Evolutionary conservation across 2,888 invertebrate species (phyloP).

Genomic region (Stenurella melanura): DNA sequence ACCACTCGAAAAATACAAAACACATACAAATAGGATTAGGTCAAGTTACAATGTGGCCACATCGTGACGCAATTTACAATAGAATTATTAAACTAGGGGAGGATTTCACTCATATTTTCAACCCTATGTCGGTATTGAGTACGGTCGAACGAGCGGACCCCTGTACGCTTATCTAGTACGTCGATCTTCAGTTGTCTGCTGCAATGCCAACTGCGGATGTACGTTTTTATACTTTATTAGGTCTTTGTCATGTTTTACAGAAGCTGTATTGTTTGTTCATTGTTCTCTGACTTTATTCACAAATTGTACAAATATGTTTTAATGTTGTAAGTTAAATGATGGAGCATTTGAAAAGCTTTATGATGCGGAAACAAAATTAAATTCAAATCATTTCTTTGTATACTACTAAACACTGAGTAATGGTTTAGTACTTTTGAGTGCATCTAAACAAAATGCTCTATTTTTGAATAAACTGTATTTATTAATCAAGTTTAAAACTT

Average conservation of each 20-base stretch:
- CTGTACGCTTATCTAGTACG: constrained; percentile 49
- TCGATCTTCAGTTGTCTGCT: constrained; percentile 54
- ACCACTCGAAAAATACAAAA: constrained; percentile 58
- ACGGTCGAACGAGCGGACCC: constrained; percentile 30
- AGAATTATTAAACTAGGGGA: constrained; percentile 53
- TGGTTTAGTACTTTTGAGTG: too few relatives aligned
- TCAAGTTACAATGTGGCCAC: constrained; percentile 64
- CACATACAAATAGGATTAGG: constrained; percentile 63
- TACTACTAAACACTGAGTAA: too few relatives aligned
- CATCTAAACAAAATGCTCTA: too few relatives aligned
- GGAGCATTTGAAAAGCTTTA: background rate
- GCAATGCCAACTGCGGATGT: constrained; percentile 53
- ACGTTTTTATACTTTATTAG: constrained; percentile 53
- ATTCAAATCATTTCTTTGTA: background rate
- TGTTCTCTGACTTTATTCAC: constrained; percentile 32
- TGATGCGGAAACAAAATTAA: background rate
- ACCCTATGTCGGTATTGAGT: constrained; percentile 38
- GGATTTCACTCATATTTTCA: constrained; percentile 30
- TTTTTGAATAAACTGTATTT: too few relatives aligned
- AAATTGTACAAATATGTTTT: constrained; percentile 21
- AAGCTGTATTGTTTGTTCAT: constrained; percentile 44
- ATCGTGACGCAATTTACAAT: constrained; percentile 61
- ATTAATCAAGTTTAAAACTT: too few relatives aligned
- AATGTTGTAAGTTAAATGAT: background rate
- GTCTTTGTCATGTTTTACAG: constrained; percentile 43